These are phyloP conservation scores for Bombus confusus DNA, from an alignment of 1,140 invertebrate genomes.

Conservation along the genomic window DNA sequence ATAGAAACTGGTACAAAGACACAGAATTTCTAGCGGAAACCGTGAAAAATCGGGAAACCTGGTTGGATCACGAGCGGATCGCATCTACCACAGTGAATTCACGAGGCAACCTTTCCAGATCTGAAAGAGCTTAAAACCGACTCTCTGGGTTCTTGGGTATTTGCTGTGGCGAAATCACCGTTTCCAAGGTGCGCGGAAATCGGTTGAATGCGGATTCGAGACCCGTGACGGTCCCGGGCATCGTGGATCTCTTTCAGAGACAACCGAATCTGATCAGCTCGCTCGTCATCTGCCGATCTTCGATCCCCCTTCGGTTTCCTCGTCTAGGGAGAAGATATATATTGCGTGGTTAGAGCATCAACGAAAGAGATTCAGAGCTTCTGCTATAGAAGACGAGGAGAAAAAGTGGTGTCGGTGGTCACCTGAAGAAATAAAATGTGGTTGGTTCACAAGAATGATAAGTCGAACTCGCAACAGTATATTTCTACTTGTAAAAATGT, in stretches of 20 bases:
- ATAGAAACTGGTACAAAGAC: slow-evolving; percentile 43
- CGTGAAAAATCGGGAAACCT: slow-evolving; percentile 68
- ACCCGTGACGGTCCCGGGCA: slow-evolving; percentile 74
- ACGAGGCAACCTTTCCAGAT: not conserved
- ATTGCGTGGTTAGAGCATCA: not conserved
- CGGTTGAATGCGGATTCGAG: slow-evolving; percentile 69
- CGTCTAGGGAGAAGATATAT: not conserved
- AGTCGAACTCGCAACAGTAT: no score
- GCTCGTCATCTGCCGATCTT: slow-evolving; percentile 67
- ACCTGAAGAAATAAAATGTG: not conserved
- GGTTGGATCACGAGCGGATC: slow-evolving; percentile 71
- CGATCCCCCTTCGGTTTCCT: slow-evolving; percentile 21
- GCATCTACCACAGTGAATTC: slow-evolving; percentile 65
- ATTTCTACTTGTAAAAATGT: no score
- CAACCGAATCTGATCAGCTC: slow-evolving; percentile 71
- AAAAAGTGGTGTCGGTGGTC: not conserved
- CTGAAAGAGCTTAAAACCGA: slow-evolving; percentile 58
- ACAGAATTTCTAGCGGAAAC: slow-evolving; percentile 39
- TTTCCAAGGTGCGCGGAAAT: slow-evolving; percentile 74
- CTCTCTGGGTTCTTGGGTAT: slow-evolving; percentile 43
- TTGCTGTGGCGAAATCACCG: slow-evolving; percentile 70
- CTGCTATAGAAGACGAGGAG: not conserved
- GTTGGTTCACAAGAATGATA: not conserved
- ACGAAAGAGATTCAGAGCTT: not conserved
- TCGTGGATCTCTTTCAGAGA: slow-evolving; percentile 59